Evolutionary conservation across 2,888 invertebrate species (phyloP).

Genomic region (Synanthedon myopaeformis): DNA sequence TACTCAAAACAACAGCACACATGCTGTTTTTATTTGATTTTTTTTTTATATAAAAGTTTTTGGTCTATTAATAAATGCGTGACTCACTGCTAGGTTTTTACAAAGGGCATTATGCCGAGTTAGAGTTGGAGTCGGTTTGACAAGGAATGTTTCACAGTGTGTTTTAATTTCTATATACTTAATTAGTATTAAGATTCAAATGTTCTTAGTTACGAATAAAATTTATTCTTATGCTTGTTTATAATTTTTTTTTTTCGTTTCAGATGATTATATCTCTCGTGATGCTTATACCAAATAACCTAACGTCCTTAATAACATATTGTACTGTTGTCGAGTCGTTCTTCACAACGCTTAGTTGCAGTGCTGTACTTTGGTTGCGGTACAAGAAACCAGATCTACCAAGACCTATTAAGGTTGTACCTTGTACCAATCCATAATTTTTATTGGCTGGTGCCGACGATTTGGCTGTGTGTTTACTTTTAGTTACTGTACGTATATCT

Average conservation of each 20-base stretch:
- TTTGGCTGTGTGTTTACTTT: too few species aligned
- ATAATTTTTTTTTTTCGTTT: slow-evolving; percentile 16
- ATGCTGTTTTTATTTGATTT: too few species aligned
- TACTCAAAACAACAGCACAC: too few species aligned
- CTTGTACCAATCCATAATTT: too few species aligned
- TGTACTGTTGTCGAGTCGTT: slow-evolving; percentile 93
- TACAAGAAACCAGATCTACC: slow-evolving; percentile 82
- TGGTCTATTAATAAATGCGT: too few species aligned
- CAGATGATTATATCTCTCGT: slow-evolving; percentile 86
- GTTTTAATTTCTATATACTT: neutral
- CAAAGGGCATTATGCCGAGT: too few species aligned
- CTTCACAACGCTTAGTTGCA: slow-evolving; percentile 89
- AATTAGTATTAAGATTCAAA: neutral
- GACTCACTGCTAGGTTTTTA: too few species aligned
- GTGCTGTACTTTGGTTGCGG: slow-evolving; percentile 85
- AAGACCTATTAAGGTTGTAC: slow-evolving; percentile 84
- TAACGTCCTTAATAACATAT: slow-evolving; percentile 89
- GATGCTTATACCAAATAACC: slow-evolving; percentile 87
- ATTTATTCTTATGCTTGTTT: too few species aligned
- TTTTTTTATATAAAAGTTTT: neutral
- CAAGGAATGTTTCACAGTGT: too few species aligned
- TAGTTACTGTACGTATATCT: too few species aligned
- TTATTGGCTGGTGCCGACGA: too few species aligned
- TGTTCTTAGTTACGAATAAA: neutral
- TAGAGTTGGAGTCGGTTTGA: too few species aligned